Base-by-base conservation (phyloP, 2,888 invertebrate species). In the Pristionchus arcanus region DNA sequence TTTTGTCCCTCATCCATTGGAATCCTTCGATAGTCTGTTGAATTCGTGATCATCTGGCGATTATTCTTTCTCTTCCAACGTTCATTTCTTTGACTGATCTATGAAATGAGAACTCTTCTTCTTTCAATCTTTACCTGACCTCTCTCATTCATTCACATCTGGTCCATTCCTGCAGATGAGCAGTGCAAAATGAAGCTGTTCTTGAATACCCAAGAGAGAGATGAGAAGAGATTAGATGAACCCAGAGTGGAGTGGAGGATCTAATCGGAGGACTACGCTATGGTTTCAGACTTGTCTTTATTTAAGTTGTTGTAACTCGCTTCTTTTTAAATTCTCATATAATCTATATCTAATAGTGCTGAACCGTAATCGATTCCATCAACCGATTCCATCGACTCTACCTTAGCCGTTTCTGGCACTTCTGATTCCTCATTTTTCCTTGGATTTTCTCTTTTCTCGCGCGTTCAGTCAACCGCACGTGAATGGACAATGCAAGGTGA, bases 131-230 rank as follows among this genome's bases (percentile, higher is more conserved):
- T 13, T 71, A 34, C 34, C 71, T 71, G 71, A 31, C 19, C n/a
- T 13, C 68, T 68, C 28, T 68, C 34, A 11, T 16, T 34, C 71
- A 55, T 59, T 59, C 59, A 59, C 59, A 71, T 71, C 71, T 71
- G 71, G 71, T 2, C 13, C 3, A 71, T 11, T 71, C 71, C 31
- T 71, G 71, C 71, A 71, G 31, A 71, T 19, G 34, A 16, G 7
- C 31, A 34, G 31, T 71, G 71, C 71, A 71, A 71, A 71, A 71
- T 34, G 71, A 71, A 13, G n/a, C 66, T n/a, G 71, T 9, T 34
- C 59, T 71, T 31, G 71, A 71, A 71, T 71, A 34, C 71, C 71
- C 71, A 13, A 71, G 66, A 66, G 66, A 49, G 42, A 49, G 42
- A 49, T 7, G 13, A 13, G 13, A 13, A 71, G 71, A 71, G 71